A percentile compares a stretch with the other conserved stretches of the same genome.
Evolutionary conservation across 2,888 invertebrate genomes (phyloP).

Genomic region (Barypeithes pellucidus): DNA sequence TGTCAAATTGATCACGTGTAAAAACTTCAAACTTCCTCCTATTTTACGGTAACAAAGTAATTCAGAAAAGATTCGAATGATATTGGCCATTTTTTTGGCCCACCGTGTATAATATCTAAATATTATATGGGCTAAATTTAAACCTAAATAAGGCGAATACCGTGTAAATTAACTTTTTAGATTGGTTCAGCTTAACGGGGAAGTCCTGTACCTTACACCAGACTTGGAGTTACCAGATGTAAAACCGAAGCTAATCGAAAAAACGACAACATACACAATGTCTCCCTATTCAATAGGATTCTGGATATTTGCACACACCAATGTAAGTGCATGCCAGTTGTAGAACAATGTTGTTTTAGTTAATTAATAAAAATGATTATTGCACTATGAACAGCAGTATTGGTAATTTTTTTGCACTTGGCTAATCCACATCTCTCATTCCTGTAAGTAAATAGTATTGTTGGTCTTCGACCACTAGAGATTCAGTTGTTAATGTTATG

Average conservation of each 20-base stretch:
- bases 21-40: too few species aligned
- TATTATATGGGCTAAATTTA: neutral
- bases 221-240: slow-evolving; percentile 19
- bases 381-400: too few species aligned
- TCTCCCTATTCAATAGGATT: slow-evolving; percentile 24
- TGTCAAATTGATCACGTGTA: too few species aligned
- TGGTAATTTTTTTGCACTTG: too few species aligned
- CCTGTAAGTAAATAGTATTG: too few species aligned
- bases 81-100: neutral
- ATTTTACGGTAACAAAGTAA: too few species aligned
- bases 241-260: neutral
- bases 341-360: neutral
- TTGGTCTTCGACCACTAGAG: too few species aligned
- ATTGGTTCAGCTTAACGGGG: slow-evolving; percentile 21
- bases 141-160: too few species aligned
- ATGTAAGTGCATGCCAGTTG: slow-evolving; percentile 12
- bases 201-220: slow-evolving; percentile 1
- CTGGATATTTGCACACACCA: slow-evolving; percentile 25
- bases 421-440: too few species aligned
- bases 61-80: too few species aligned
- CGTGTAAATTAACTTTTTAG: slow-evolving; percentile 22
- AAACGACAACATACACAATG: slow-evolving; percentile 4
- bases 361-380: too few species aligned
- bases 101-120: neutral
- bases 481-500: too few species aligned